Percentiles rank a stretch among this genome's conserved stretches.
These are phyloP conservation scores for Caprella mutica DNA, from an alignment of 2,888 invertebrate species.

Conservation along the genomic window DNA sequence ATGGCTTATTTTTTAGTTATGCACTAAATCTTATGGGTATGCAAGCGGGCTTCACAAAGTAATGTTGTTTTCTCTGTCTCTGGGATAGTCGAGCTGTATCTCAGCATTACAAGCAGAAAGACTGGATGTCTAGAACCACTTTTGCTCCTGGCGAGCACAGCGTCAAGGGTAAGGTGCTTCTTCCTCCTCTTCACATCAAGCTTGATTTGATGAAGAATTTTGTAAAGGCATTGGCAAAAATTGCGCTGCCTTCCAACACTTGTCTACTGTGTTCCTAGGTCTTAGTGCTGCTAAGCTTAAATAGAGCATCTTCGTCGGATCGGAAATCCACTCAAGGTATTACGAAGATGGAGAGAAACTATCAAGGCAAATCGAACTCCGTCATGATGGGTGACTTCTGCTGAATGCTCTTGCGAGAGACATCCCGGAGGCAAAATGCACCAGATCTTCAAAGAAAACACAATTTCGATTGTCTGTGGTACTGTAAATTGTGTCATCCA, in stretches of 20 bases:
- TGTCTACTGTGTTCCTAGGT: slow-evolving; percentile 13
- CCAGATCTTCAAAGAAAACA: neutral
- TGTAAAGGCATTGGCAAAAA: no score
- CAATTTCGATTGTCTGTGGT: neutral
- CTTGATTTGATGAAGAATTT: slow-evolving; percentile 15
- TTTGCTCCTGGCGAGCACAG: slow-evolving; percentile 10
- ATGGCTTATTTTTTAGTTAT: no score
- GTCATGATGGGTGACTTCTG: neutral
- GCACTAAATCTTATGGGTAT: no score
- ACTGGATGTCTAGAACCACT: slow-evolving; percentile 13
- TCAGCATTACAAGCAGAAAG: slow-evolving; percentile 10
- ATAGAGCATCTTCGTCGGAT: slow-evolving; percentile 13
- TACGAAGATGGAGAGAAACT: neutral
- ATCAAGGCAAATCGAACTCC: neutral
- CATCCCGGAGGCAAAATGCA: slow-evolving; percentile 1
- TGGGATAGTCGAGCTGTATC: slow-evolving; percentile 9
- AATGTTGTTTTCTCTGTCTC: slow-evolving; percentile 8
- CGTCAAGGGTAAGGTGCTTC: slow-evolving; percentile 11
- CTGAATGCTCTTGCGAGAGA: neutral
- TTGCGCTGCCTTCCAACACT: slow-evolving; percentile 8
- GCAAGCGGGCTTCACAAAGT: no score
- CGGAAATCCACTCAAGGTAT: neutral
- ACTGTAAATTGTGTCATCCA: slow-evolving; percentile 5
- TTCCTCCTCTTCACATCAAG: slow-evolving; percentile 19
- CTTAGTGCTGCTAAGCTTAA: slow-evolving; percentile 17